Percentiles rank a stretch among this genome's conserved stretches.
These are phyloP conservation scores for Sinocyclocheilus grahami DNA, from an alignment of 2,113 vertebrate species.

Conservation along the genomic window DNA sequence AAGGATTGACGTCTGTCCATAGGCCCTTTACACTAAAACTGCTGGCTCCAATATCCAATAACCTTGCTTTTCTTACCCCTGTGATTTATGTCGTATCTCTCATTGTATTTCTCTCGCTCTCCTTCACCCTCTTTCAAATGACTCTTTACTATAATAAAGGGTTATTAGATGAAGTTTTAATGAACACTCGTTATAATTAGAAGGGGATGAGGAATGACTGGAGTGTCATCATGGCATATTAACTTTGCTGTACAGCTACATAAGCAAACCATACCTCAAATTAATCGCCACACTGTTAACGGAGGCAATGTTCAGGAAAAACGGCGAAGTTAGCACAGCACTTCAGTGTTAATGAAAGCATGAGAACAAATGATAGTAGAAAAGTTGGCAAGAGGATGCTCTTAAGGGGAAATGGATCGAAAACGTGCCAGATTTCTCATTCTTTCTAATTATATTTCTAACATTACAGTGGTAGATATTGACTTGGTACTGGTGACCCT, in stretches of 20 bases:
- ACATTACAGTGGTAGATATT: conserved; percentile 59
- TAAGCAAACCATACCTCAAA: conserved; percentile 69
- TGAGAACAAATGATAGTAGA: conserved; percentile 34
- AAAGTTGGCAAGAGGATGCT: conserved; percentile 42
- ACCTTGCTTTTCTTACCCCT: conserved; percentile 50
- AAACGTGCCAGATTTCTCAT: conserved; percentile 47
- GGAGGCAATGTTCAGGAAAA: conserved; percentile 37
- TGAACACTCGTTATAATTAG: conserved; percentile 74
- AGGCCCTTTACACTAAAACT: conserved; percentile 52
- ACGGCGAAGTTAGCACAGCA: conserved; percentile 60
- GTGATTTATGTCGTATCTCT: conserved; percentile 57
- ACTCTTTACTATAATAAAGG: conserved; percentile 65
- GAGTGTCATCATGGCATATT: conserved; percentile 58
- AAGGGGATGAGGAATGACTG: conserved; percentile 66
- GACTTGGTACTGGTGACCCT: conserved; percentile 36
- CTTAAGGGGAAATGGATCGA: conserved; percentile 37
- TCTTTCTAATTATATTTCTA: conserved; percentile 60
- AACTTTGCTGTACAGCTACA: conserved; percentile 62
- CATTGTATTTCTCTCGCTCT: conserved; percentile 13
- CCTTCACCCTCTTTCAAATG: conserved; percentile 49
- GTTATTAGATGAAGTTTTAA: conserved; percentile 72
- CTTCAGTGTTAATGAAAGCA: conserved; percentile 35
- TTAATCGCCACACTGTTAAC: conserved; percentile 64
- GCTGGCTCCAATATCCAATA: conserved; percentile 60
- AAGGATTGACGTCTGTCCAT: conserved; percentile 30